Base-by-base conservation (phyloP, 2,797 vertebrate genomes). In the Danionella dracula region DNA sequence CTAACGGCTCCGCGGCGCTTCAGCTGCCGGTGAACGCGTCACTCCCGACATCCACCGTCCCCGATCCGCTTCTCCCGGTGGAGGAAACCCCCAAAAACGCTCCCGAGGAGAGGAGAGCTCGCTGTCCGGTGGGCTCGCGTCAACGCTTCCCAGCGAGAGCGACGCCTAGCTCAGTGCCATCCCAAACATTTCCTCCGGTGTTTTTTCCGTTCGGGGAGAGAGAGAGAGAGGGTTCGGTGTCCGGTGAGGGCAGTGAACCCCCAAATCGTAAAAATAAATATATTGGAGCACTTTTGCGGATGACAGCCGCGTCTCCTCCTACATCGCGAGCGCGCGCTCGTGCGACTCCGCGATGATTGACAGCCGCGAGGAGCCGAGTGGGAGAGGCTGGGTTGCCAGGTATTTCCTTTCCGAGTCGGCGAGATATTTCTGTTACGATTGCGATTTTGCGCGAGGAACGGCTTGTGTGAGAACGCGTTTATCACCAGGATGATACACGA, bases 41-140 rank as follows among this genome's bases (percentile, higher is more conserved):
- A 62, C 59, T 60, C 57, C 66, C 69, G 46, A 70, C 72, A 72
- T 75, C 63, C 66, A 68, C 54, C 17, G 34, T 51, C 19, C 29
- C 54, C 29, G 35, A 34, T 56, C 20, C 51, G n/a, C 41, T 59
- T 59, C 44, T 55, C 49, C 37, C 38, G 62, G 46, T 17, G 62
- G 32, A 68, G 54, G 49, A 15, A 4, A 19, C 29, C 45, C 11
- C 23, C 34, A 10, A 20, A 17, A 32, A 35, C 27, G 46, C 38
- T 56, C 49, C 41, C 60, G 38, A 46, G 49, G 65, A 65, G 57
- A 50, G 55, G 55, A 17, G 38, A 19, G 49, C 38, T 49, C 35
- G 32, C 20, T 21, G 29, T 31, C 57, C 19, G 42, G 4, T 61
- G 23, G 5, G 13, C 5, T 35, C 23, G 32, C 10, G 20, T 45